These are phyloP conservation scores for Penaeus chinensis DNA, from an alignment of 1,140 invertebrate species.

Conservation along the genomic window DNA sequence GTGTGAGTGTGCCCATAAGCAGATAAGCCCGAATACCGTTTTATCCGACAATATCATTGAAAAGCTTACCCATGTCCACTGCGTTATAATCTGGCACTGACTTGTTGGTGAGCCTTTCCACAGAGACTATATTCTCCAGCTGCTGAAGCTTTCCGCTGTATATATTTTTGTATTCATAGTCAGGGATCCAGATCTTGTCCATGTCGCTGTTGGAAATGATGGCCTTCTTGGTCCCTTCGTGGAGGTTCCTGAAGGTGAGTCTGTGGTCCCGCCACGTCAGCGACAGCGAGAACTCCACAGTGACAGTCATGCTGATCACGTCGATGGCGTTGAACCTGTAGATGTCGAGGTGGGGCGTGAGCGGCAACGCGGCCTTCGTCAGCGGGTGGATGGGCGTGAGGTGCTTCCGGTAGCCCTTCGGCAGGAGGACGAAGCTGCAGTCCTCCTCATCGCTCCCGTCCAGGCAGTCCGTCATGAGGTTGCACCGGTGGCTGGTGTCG, in stretches of 20 bases:
- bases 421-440: conserved; percentile 63
- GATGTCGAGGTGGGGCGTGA: conserved; percentile 31
- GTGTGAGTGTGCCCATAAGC: too few species aligned
- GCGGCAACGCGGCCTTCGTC: not conserved
- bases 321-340: conserved; percentile 15
- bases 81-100: conserved; percentile 30
- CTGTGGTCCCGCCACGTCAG: conserved; percentile 38
- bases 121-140: not conserved
- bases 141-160: conserved; percentile 25
- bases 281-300: conserved; percentile 40
- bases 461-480: conserved; percentile 68
- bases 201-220: conserved; percentile 29
- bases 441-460: conserved; percentile 70
- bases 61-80: conserved; percentile 13
- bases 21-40: too few species aligned
- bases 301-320: conserved; percentile 44
- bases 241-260: conserved; percentile 38
- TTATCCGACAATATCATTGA: too few species aligned
- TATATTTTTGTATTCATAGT: conserved; percentile 16
- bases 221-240: not conserved
- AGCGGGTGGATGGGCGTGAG: conserved; percentile 25
- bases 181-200: conserved; percentile 22
- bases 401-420: conserved; percentile 34
- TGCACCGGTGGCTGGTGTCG: conserved; percentile 65
- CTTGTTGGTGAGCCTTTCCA: not conserved